Percentiles rank a stretch among this genome's conserved stretches.
These are phyloP conservation scores for Smutsia gigantea DNA, from an alignment of 2,797 vertebrate species.

Conservation along the genomic window DNA sequence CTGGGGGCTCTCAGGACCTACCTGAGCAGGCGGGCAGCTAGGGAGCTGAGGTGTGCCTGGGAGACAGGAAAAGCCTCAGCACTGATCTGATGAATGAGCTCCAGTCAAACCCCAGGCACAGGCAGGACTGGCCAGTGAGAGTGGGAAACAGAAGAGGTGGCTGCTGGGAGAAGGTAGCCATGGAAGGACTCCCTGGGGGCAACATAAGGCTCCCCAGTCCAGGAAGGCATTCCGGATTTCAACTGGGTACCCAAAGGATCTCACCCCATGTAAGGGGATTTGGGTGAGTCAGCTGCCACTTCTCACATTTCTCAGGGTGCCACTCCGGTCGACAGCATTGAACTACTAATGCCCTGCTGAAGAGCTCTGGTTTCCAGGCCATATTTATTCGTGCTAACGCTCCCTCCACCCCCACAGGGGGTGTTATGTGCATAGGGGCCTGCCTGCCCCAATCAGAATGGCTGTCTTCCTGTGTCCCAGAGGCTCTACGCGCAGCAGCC, in stretches of 20 bases:
- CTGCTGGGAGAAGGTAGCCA: background rate
- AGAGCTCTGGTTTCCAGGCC: background rate
- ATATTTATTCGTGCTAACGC: background rate
- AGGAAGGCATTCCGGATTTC: background rate
- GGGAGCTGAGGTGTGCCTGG: background rate
- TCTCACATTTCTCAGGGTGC: background rate
- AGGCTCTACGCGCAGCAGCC: background rate
- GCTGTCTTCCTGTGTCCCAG: background rate
- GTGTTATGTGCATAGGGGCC: background rate
- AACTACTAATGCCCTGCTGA: fast-evolving
- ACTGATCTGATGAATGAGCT: background rate
- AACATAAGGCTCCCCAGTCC: background rate
- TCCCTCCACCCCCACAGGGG: background rate
- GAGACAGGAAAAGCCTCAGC: background rate
- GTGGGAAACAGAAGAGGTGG: background rate
- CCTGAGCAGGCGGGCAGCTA: background rate
- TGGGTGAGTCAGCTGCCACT: background rate
- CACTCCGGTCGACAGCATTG: background rate
- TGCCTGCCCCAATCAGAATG: background rate
- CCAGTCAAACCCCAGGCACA: background rate
- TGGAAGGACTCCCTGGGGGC: background rate
- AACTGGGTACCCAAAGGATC: background rate
- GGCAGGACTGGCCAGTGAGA: background rate
- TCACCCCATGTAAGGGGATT: background rate
- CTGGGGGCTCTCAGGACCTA: background rate